Percentiles rank a stretch among this genome's conserved stretches.
Evolutionary conservation across 2,113 vertebrate species (phyloP).

Genomic region (Festucalex cinctus): DNA sequence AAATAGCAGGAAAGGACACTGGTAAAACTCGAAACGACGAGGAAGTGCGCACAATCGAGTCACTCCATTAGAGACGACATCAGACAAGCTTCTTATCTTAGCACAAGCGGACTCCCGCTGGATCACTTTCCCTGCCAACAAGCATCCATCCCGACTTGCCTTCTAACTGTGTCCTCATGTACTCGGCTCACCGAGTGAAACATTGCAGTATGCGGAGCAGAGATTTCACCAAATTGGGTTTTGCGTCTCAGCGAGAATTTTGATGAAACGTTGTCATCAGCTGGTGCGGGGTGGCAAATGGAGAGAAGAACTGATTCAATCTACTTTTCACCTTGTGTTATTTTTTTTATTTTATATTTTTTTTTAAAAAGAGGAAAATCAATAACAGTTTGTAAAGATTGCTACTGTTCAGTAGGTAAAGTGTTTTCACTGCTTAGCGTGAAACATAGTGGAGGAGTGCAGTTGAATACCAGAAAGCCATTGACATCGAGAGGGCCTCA

Average conservation of each 20-base stretch:
- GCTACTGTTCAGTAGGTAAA: constrained; percentile 19
- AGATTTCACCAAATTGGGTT: constrained; percentile 10
- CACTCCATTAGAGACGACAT: constrained; percentile 10
- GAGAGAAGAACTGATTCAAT: constrained; percentile 40
- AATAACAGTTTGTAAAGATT: constrained; percentile 38
- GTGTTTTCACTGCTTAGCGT: constrained; percentile 7
- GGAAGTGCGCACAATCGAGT: constrained; percentile 3
- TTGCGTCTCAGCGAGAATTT: background rate
- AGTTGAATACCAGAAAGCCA: constrained; percentile 2
- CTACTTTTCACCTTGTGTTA: constrained; percentile 23
- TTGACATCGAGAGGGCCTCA: background rate
- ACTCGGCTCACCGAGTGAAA: constrained; percentile 17
- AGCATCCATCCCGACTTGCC: constrained; percentile 5
- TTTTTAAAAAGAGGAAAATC: constrained; percentile 39
- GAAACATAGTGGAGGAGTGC: constrained; percentile 7
- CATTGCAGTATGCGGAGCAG: constrained; percentile 8
- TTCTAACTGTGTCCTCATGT: constrained; percentile 5
- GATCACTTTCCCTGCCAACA: constrained; percentile 27
- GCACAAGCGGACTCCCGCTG: constrained; percentile 18
- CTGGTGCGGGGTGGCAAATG: constrained; percentile 20
- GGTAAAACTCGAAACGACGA: background rate
- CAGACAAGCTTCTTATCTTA: constrained; percentile 22
- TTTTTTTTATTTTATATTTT: no score
- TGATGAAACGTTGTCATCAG: constrained; percentile 14
- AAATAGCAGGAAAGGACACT: background rate